Base-by-base conservation (phyloP, 2,113 vertebrate genomes). In the Brachypteracias leptosomus region DNA sequence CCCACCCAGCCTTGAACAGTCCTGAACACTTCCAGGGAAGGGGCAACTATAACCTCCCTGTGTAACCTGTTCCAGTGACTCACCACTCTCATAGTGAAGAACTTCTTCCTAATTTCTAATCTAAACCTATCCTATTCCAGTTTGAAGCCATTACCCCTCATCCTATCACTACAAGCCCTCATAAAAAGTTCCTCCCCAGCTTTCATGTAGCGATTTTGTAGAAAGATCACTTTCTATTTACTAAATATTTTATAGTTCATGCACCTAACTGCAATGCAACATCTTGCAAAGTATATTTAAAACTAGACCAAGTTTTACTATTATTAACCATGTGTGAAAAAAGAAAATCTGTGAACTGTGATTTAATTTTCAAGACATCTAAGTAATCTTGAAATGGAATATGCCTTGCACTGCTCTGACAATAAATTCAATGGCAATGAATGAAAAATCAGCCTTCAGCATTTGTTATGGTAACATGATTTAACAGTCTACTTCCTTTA, bases 361-460 rank as follows among this genome's bases (percentile, higher is more conserved):
- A 97, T 97, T 98, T 96, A 94, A 97, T 97, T 98, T 97, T 95
- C 92, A 90, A 38, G 58, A 44, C 81, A 92, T 82, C 96, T 92
- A 96, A 95, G 93, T 96, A 97, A 98, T 98, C 90, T 94, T 94
- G 93, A 95, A 98, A 98, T 97, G 97, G 96, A 84, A 97, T 77
- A 94, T 62, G 84, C 96, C 91, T 42, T 96, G 58, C 38, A 88
- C 25, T 59, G 85, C 75, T 90, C 88, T 88, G 89, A 97, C 94
- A 92, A 97, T 98, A 97, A 98, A 98, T 97, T 79, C 65, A 88
- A 59, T 74, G 58, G 85, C 93, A 93, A 89, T 79, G 63, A 95
- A 95, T 96, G 91, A 98, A 98, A 98, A 97, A 97, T 91, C 95
- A 96, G 87, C 90, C 91, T 89, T 95, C 82, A 91, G 83, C 92